phyloP scores from a whole-genome alignment of 2,888 invertebrate genomes.

The Tenodera sinensis region DNA sequence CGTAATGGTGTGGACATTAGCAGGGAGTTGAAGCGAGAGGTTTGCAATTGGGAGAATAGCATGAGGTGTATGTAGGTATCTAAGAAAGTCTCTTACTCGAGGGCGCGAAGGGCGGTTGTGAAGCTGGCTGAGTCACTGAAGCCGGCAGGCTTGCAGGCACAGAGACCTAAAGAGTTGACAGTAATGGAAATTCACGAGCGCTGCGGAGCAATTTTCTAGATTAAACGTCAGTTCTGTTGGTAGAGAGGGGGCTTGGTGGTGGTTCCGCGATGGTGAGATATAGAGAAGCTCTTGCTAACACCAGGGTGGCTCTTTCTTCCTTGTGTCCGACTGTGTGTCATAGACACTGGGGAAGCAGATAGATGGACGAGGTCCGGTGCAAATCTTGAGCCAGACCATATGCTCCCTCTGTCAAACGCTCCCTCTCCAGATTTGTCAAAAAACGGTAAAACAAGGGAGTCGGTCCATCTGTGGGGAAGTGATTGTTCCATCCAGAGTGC shows the following conservation, averaged over 20 bases:
- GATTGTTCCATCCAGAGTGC: too few relatives aligned
- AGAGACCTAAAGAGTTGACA: constrained; percentile 46
- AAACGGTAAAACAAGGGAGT: not conserved
- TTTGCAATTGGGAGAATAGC: not conserved
- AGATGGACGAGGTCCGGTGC: constrained; percentile 28
- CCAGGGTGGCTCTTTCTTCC: too few relatives aligned
- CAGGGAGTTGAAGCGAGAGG: not conserved
- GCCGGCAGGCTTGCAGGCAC: constrained; percentile 17
- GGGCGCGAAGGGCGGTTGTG: not conserved
- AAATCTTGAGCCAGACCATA: constrained; percentile 30
- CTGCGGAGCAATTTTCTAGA: constrained; percentile 60
- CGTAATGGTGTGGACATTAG: too few relatives aligned
- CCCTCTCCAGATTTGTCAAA: constrained; percentile 27
- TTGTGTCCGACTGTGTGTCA: not conserved
- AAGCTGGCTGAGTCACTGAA: not conserved
- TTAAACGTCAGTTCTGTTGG: constrained; percentile 52
- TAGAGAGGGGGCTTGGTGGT: constrained; percentile 14
- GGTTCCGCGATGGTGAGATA: constrained; percentile 28
- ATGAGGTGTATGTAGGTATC: too few relatives aligned
- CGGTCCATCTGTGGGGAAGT: not conserved
- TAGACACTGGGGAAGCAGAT: not conserved
- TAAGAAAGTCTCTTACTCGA: not conserved
- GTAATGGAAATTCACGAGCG: constrained; percentile 61
- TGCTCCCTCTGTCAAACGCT: constrained; percentile 27
- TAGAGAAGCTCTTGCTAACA: constrained; percentile 8